Conservation (phyloP, 2,797 vertebrate genomes). For the Labroides dimidiatus region DNA sequence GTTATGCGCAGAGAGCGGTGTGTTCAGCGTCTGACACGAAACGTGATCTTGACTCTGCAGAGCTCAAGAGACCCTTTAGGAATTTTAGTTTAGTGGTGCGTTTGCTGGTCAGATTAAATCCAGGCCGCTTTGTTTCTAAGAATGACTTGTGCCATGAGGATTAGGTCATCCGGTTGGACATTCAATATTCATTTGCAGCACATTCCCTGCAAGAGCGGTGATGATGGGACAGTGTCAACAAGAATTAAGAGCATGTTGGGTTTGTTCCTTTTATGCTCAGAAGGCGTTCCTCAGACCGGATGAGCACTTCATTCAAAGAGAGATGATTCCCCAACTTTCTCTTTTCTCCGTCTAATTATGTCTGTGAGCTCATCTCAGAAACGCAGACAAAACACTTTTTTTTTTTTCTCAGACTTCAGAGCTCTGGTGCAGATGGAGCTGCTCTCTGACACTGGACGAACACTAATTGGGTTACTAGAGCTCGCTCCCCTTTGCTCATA, state of each 20-base stretch:
- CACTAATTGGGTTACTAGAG: constrained; percentile 80
- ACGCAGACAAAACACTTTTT: neutral
- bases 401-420: constrained; percentile 15
- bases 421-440: constrained; percentile 38
- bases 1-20: constrained; percentile 55
- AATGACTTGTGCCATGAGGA: constrained; percentile 12
- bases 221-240: constrained; percentile 23
- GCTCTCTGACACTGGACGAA: constrained; percentile 47
- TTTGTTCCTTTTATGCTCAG: neutral
- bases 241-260: constrained; percentile 2
- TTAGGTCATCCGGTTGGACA: constrained; percentile 33
- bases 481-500: constrained; percentile 63
- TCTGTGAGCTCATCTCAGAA: constrained; percentile 7
- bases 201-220: neutral
- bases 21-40: constrained; percentile 65
- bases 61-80: constrained; percentile 59
- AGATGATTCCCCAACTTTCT: neutral
- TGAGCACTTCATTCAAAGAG: constrained; percentile 1
- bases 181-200: constrained; percentile 42
- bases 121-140: constrained; percentile 18
- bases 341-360: neutral
- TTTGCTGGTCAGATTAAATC: constrained; percentile 23
- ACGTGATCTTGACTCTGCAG: constrained; percentile 66
- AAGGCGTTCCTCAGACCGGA: neutral
- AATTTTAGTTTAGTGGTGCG: constrained; percentile 28